Evolutionary conservation across 2,113 vertebrate genomes (phyloP), one percentile per base, ranked within the genome.

Genomic region (Seriola rivoliana): DNA sequence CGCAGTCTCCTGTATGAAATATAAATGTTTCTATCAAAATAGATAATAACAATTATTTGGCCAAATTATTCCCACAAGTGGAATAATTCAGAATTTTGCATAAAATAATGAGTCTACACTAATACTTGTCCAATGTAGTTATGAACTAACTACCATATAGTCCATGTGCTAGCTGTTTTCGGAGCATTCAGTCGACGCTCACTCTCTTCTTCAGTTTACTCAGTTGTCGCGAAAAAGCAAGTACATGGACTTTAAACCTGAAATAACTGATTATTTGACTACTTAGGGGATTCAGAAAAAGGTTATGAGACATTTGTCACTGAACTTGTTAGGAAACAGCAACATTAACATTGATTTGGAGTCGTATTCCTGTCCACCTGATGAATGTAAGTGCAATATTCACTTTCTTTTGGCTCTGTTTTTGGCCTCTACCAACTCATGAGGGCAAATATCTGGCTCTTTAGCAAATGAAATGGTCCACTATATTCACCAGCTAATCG

Each of bases 341-440:
- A 54, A 54, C 34, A 40, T 25, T 3, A 23, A 1, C 2, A 55
- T 32, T n/a, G 2, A 66, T 57, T 38, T 29, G 5, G 44, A 62
- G 42, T 50, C 4, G 0, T 38, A 3, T 64, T 38, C 16, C 10
- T 23, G 8, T 23, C n/a, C 6, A n/a, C 46, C 13, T 48, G 46
- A 48, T 48, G 46, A 48, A 48, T 42, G 12, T n/a, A n/a, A 54
- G 9, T 21, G 8, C 8, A 54, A n/a, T 19, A 17, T 50, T 50
- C 2, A 16, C 16, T 59, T 16, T 7, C 10, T 68, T 68, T 57
- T 44, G 7, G 50, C 36, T 65, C 59, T 8, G 32, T 17, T 40
- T 65, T 58, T 54, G 25, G 38, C 75, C 42, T 70, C 58, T 13
- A 69, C 55, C 44, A 71, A 6, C 17, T 63, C 5, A 25, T 42